phyloP scores from a whole-genome alignment of 2,113 vertebrate species.

The Perccottus glenii region DNA sequence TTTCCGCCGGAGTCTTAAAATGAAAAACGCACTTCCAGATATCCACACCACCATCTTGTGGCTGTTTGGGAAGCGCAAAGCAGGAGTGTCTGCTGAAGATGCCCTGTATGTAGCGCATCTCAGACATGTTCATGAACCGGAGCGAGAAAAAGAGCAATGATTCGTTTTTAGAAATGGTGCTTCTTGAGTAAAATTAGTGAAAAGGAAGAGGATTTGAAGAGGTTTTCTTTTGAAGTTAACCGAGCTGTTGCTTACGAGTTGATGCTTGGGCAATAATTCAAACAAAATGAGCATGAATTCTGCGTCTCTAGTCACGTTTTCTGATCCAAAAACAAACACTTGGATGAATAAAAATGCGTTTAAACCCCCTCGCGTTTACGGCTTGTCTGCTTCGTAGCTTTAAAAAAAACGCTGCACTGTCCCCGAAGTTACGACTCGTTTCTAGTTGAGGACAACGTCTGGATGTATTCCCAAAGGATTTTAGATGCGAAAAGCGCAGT shows the following conservation, averaged over 20 bases:
- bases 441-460: neutral
- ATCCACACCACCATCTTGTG: slow-evolving; percentile 76
- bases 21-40: slow-evolving; percentile 35
- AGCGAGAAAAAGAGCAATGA: neutral
- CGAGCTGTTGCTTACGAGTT: slow-evolving; percentile 4
- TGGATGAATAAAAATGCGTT: neutral
- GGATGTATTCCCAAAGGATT: neutral
- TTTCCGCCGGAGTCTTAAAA: neutral
- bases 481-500: neutral
- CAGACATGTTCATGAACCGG: neutral
- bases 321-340: neutral
- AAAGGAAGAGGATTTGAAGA: neutral
- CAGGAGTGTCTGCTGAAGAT: slow-evolving; percentile 16
- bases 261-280: neutral
- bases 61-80: slow-evolving; percentile 41
- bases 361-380: neutral
- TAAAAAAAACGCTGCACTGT: neutral
- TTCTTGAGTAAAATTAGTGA: neutral
- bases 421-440: neutral
- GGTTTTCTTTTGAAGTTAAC: slow-evolving; percentile 6
- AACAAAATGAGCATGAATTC: neutral
- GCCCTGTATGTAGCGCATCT: slow-evolving; percentile 6
- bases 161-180: neutral
- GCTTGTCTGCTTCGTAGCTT: too few species aligned
- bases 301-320: neutral